phyloP scores from a whole-genome alignment of 2,888 invertebrate species.

The Heteropelma amictum region DNA sequence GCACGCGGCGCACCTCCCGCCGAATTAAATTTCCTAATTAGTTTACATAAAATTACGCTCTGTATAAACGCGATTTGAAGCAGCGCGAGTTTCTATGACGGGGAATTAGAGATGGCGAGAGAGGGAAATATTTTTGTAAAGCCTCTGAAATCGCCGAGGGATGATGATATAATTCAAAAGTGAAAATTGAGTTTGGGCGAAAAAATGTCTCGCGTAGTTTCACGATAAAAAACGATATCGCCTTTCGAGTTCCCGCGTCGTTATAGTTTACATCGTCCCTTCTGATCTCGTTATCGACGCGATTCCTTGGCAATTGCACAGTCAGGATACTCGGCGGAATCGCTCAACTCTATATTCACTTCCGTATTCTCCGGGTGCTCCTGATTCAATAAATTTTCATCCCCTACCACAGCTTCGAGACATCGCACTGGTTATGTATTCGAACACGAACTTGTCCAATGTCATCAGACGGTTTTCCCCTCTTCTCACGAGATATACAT shows the following conservation, averaged over 20 bases:
- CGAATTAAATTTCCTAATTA: constrained; percentile 69
- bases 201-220: constrained; percentile 3
- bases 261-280: constrained; percentile 42
- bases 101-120: background rate
- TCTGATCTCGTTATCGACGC: constrained; percentile 59
- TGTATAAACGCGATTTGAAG: background rate
- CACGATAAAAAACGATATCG: background rate
- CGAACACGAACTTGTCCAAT: constrained; percentile 12
- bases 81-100: background rate
- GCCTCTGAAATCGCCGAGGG: background rate
- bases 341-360: background rate
- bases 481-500: background rate
- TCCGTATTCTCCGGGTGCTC: background rate
- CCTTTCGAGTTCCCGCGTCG: constrained; percentile 36
- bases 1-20: constrained; percentile 61
- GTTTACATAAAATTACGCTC: constrained; percentile 68
- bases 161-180: background rate
- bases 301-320: constrained; percentile 38
- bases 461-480: background rate
- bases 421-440: constrained; percentile 6
- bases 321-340: constrained; percentile 4
- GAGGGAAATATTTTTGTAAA: background rate
- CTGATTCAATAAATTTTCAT: constrained; percentile 41
- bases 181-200: constrained; percentile 7
- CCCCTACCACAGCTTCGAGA: background rate